phyloP scores from a whole-genome alignment of 2,113 vertebrate genomes.

The Neodontobutis hainanensis region DNA sequence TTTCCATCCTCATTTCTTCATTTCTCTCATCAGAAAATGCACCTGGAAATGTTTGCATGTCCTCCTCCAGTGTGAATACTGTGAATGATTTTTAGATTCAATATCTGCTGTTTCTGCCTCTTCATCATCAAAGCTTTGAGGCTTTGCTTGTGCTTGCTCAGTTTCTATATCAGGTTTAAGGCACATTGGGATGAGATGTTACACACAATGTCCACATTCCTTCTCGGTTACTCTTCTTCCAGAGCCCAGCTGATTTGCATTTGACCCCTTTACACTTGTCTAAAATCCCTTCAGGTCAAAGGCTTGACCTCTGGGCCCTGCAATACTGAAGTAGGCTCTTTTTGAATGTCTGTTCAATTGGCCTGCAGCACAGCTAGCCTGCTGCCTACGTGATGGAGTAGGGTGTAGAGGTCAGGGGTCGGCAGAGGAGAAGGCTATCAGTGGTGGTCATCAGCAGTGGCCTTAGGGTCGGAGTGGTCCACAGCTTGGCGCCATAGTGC shows the following conservation, averaged over 20 bases:
- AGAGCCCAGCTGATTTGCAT: conserved; percentile 53
- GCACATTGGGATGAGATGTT: conserved; percentile 10
- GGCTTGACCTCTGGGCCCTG: conserved; percentile 47
- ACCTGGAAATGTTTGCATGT: not conserved
- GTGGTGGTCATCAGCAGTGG: conserved; percentile 70
- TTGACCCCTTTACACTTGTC: conserved; percentile 26
- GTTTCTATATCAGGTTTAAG: conserved; percentile 3
- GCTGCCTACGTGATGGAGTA: conserved; percentile 57
- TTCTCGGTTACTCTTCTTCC: conserved; percentile 17
- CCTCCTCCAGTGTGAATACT: not conserved
- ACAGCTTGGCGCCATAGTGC: conserved; percentile 59
- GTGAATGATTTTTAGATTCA: not conserved
- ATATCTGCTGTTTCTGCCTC: not conserved
- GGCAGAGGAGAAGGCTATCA: conserved; percentile 66
- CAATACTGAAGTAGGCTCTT: conserved; percentile 39
- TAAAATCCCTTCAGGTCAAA: conserved; percentile 46
- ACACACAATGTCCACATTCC: conserved; percentile 51
- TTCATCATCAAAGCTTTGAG: not conserved
- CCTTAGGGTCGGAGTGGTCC: conserved; percentile 33
- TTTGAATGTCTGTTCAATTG: conserved; percentile 49
- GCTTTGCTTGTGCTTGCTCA: conserved; percentile 5
- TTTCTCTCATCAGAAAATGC: not conserved
- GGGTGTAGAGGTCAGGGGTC: conserved; percentile 63
- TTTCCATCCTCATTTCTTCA: conserved; percentile 15
- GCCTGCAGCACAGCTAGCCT: conserved; percentile 55